Evolutionary conservation across 2,888 invertebrate genomes (phyloP).

Genomic region (Calliopum simillimum): DNA sequence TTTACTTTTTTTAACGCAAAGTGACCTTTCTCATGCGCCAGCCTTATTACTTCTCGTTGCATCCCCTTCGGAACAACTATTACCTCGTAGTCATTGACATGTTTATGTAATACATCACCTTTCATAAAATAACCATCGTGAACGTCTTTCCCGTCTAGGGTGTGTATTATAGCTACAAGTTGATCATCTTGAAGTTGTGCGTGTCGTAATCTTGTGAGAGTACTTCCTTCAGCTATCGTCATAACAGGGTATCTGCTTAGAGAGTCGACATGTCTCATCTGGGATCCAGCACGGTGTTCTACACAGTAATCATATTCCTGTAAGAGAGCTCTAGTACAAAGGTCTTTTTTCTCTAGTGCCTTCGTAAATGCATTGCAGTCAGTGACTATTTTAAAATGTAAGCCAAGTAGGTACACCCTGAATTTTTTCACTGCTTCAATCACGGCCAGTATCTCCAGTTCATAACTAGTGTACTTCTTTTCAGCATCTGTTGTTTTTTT

Average conservation of each 20-base stretch:
- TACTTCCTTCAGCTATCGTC: slow-evolving; percentile 5
- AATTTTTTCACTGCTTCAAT: slow-evolving; percentile 49
- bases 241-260: slow-evolving; percentile 42
- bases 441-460: slow-evolving; percentile 38
- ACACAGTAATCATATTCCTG: slow-evolving; percentile 45
- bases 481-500: no score
- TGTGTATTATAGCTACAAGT: neutral
- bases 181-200: slow-evolving; percentile 36
- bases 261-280: slow-evolving; percentile 43
- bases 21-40: no score
- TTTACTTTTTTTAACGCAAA: slow-evolving; percentile 37
- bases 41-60: no score
- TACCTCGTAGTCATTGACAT: slow-evolving; percentile 14
- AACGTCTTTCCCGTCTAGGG: neutral
- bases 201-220: no score
- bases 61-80: no score
- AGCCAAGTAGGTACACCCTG: slow-evolving; percentile 47
- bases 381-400: slow-evolving; percentile 43
- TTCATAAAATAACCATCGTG: slow-evolving; percentile 33
- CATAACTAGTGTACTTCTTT: slow-evolving; percentile 38
- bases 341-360: slow-evolving; percentile 43
- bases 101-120: slow-evolving; percentile 21
- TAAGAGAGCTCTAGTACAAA: slow-evolving; percentile 37
- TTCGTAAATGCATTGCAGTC: slow-evolving; percentile 45
- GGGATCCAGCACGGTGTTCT: slow-evolving; percentile 42